These are phyloP conservation scores for Galagoides demidoff DNA, from an alignment of 2,797 vertebrate species.

Conservation along the genomic window DNA sequence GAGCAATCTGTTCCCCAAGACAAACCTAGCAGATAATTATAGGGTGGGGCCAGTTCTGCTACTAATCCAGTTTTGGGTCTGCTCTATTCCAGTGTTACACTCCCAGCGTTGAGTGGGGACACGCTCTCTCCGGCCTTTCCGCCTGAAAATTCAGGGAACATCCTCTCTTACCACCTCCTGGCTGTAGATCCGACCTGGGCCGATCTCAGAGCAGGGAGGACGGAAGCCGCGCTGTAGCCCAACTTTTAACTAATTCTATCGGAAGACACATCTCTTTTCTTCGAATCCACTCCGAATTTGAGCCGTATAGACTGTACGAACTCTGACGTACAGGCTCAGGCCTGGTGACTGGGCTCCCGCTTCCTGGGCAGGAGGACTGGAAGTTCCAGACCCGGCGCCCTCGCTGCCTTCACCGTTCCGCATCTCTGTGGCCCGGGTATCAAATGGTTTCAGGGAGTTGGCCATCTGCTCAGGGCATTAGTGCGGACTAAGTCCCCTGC, in stretches of 20 bases:
- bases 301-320: not conserved
- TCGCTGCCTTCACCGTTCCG: not conserved
- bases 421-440: accelerated
- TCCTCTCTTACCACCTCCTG: not conserved
- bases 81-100: accelerated
- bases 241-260: accelerated
- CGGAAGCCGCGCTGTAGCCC: not conserved
- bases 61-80: not conserved
- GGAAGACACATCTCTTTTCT: not conserved
- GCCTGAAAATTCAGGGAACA: accelerated
- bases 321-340: not conserved
- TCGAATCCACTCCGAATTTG: accelerated
- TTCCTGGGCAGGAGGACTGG: not conserved
- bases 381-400: accelerated
- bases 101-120: too few species aligned
- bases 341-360: accelerated
- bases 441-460: accelerated
- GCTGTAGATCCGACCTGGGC: too few species aligned
- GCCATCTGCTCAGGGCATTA: not conserved
- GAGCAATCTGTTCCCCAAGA: too few species aligned
- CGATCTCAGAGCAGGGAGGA: not conserved
- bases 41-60: too few species aligned
- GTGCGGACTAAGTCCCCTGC: not conserved
- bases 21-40: accelerated
- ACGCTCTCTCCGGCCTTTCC: accelerated